Conservation (phyloP, 37 sponge, comb jelly and placozoan genomes). For the Cliona cf. orientalis region DNA sequence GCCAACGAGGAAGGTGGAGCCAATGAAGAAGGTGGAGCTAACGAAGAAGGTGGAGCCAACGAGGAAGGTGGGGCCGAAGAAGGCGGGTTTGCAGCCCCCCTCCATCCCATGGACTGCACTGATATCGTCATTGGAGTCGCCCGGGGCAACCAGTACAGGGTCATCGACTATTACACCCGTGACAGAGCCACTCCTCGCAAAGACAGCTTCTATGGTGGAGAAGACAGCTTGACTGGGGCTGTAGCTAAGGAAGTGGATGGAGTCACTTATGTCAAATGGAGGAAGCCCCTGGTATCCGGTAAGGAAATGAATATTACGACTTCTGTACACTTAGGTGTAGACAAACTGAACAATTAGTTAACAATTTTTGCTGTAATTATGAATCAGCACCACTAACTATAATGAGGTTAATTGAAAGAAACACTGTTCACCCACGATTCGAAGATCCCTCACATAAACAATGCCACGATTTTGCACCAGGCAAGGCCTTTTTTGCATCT, state of each 20-base stretch:
- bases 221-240: conserved; percentile 65
- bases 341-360: no score
- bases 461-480: no score
- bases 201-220: conserved; percentile 71
- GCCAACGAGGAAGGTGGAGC: conserved; percentile 17
- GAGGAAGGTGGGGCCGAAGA: conserved; percentile 48
- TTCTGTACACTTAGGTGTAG: no score
- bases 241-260: conserved; percentile 59
- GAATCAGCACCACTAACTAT: neutral
- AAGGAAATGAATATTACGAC: neutral
- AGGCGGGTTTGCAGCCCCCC: neutral
- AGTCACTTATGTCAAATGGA: conserved; percentile 54
- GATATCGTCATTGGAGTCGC: conserved; percentile 78
- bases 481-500: no score
- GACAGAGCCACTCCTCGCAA: conserved; percentile 68
- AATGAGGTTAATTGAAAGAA: no score
- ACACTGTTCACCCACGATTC: no score
- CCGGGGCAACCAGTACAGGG: conserved; percentile 36
- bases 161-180: conserved; percentile 84
- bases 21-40: conserved; percentile 28
- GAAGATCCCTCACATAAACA: no score
- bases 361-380: neutral
- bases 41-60: conserved; percentile 43
- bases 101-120: conserved; percentile 80
- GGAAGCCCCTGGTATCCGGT: conserved; percentile 22